Evolutionary conservation across 2,113 vertebrate genomes (phyloP), one percentile per base, ranked within the genome.

Genomic region (Chaetorhynchus papuensis): DNA sequence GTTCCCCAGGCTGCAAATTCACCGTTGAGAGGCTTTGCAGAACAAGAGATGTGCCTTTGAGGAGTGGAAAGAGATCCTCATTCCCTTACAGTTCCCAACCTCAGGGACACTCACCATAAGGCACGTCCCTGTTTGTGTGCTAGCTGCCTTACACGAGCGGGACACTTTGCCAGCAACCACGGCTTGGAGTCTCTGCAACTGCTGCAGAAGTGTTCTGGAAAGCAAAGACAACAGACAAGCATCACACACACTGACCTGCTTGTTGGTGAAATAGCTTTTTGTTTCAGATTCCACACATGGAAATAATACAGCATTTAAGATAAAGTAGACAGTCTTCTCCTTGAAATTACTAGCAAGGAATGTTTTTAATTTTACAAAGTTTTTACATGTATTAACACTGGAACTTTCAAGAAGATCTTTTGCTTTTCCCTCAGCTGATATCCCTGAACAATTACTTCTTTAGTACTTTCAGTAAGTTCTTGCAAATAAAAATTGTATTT

Each of bases 121-220:
- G 96, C 99, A 99, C 30, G 99, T 99, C 83, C 99, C 98, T 5
- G 99, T 99, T 98, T 99, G 99, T 4, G 99, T 99, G 93, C 99
- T 98, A 2, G 98, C 98, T 76, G 98, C 97, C 93, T 99, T 98
- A 97, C 98, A 99, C 0, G 99, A 99, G 63, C 98, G 99, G 37
- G 98, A 98, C 69, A 99, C 98, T 96, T 99, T 99, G 82, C 99
- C 99, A 66, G 99, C 98, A 72, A 99, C 99, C 96, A 98, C 41
- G 17, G 98, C 98, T 98, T 99, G 99, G 77, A 99, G 99, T 82
- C 99, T 98, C 97, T 99, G 99, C 64, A 99, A 96, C 96, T 99
- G 99, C 97, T 99, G 99, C 85, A 99, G 97, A 95, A 99, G 98
- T 45, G 99, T 99, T 97, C 99, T 99, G 97, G 60, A 92, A 91